Evolutionary conservation across 1,140 invertebrate species (phyloP), one percentile per base, ranked within the genome.

Genomic region (Trichonephila inaurata): DNA sequence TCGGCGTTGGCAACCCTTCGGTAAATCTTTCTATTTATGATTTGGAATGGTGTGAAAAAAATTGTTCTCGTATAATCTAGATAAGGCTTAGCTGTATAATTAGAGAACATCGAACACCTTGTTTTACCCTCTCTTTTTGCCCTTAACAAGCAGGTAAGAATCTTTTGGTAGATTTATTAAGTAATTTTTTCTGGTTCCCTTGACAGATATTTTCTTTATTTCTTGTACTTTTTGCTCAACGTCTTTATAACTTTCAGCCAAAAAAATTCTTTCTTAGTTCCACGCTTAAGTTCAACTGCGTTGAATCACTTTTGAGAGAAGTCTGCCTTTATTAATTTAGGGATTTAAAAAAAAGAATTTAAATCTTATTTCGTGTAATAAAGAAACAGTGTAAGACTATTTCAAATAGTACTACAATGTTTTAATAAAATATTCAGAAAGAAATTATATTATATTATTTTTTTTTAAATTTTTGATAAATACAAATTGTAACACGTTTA

Each of bases 61-160:
- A 77, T 2, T 40, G 19, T n/a, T 61, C 51, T 24, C 60, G 33
- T 91, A 62, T 91, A 91, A 91, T 91, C 89, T 91, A 86, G 92
- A 93, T 93, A 89, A 93, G 66, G 72, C 86, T 88, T 72, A 87
- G 44, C 85, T 77, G 61, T 92, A 72, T 93, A 93, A 93, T 93
- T 93, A 93, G 58, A 33, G 69, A 72, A 64, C 33, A 72, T 93
- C 4, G 51, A 89, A 89, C 33, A 40, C 81, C 82, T 87, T 24
- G 10, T 28, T 58, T 62, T 92, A 61, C 6, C 69, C 44, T 60
- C 40, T 44, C 60, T 19, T 77, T 64, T 81, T 33, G 5, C 51
- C 77, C 81, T 88, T 87, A 93, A 93, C 66, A 89, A 86, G 86
- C 86, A 86, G 61, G 44, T 87, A 72, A 69, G 62, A 86, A 61